phyloP scores from a whole-genome alignment of 2,888 invertebrate species.

The Drosophila putrida region DNA sequence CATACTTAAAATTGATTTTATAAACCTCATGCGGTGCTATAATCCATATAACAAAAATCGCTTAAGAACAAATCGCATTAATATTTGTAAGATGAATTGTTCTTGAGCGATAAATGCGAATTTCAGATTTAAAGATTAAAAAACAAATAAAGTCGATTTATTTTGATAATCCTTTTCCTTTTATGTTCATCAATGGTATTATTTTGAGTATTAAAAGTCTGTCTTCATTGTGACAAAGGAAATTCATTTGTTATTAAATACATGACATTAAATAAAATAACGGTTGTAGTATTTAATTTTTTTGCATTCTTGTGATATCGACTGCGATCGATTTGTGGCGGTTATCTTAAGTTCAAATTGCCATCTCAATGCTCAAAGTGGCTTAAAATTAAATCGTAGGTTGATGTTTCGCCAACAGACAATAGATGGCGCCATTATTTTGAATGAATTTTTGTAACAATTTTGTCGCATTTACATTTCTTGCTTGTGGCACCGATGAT shows the following conservation, averaged over 20 bases:
- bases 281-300: slow-evolving; percentile 1
- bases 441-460: too few relatives aligned
- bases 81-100: slow-evolving; percentile 22
- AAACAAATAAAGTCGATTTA: slow-evolving; percentile 28
- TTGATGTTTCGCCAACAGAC: too few relatives aligned
- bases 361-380: too few relatives aligned
- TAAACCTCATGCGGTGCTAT: slow-evolving; percentile 57
- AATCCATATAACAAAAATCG: slow-evolving; percentile 42
- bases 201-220: slow-evolving; percentile 24
- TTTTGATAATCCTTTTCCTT: slow-evolving; percentile 31
- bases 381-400: too few relatives aligned
- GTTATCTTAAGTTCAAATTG: too few relatives aligned
- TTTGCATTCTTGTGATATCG: not conserved
- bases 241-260: slow-evolving; percentile 34
- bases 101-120: slow-evolving; percentile 42
- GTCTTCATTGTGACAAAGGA: slow-evolving; percentile 21
- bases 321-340: too few relatives aligned
- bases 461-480: too few relatives aligned
- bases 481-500: too few relatives aligned
- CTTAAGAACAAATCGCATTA: slow-evolving; percentile 24
- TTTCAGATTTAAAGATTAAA: slow-evolving; percentile 18
- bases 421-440: too few relatives aligned
- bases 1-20: slow-evolving; percentile 35
- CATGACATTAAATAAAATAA: slow-evolving; percentile 20
- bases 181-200: slow-evolving; percentile 13